Evolutionary conservation across 2,113 vertebrate genomes (phyloP), one percentile per base, ranked within the genome.

Genomic region (Cephalopterus ornatus): DNA sequence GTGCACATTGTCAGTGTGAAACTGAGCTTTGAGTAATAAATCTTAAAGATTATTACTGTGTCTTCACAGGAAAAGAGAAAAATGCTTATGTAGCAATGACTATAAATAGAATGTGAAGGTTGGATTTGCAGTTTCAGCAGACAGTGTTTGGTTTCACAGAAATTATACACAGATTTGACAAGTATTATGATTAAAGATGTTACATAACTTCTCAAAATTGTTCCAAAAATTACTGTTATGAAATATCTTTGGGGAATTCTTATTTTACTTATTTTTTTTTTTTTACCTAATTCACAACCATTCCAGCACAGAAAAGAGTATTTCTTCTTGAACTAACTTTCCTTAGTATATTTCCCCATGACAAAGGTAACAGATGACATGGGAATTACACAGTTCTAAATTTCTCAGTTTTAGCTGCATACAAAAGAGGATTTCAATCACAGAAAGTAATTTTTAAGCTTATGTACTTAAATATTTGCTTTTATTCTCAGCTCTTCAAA

Each of bases 101-200:
- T 95, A 65, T 26, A 89, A 91, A 85, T 67, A 94, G 88, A 92
- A 88, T 5, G 19, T 39, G 28, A 92, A 61, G 39, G 62, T 2
- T 59, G 56, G n/a, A 80, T 88, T 65, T 93, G 79, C 83, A 93
- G 37, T 66, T 79, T 94, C 88, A 90, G 85, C 73, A 94, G 56
- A 73, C 37, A 50, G 33, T 47, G 32, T 68, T 71, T 73, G 32
- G 67, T 73, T 94, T 71, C 73, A 89, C 46, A 79, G 67, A 88
- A 90, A 73, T 83, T 76, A 82, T 56, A 63, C 35, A 27, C 16
- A 92, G 50, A 42, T 77, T 71, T 37, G 53, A 21, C 16, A 72
- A 93, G 63, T 58, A 74, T 22, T 63, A 59, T 33, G 32, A 93
- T 44, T 85, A 59, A 89, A 86, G 35, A 89, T 56, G 47, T 85